A percentile compares a stretch with the other conserved stretches of the same genome.
Conservation (phyloP, 2,888 invertebrate species). For the Phaedon cochleariae region DNA sequence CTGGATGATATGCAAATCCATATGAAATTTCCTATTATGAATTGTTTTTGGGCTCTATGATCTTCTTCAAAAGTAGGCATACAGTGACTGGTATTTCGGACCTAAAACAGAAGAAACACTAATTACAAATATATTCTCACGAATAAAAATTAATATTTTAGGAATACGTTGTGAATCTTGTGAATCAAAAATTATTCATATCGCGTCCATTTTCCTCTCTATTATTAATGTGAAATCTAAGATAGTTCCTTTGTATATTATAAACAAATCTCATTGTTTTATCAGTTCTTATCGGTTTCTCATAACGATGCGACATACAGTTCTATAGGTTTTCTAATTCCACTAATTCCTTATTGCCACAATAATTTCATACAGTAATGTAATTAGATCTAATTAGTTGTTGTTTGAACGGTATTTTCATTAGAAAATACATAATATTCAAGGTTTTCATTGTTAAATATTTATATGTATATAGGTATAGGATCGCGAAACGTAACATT, state of each 20-base stretch:
- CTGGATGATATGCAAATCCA: too few species aligned
- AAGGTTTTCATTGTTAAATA: not conserved
- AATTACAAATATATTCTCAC: not conserved
- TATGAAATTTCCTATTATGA: too few species aligned
- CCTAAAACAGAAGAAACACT: conserved; percentile 29
- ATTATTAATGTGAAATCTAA: too few species aligned
- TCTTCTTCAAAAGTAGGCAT: conserved; percentile 30
- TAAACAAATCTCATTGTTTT: too few species aligned
- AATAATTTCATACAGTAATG: not conserved
- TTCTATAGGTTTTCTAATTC: not conserved
- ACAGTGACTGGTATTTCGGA: conserved; percentile 29
- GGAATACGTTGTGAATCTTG: too few species aligned
- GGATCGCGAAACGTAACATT: not conserved
- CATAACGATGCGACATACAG: too few species aligned
- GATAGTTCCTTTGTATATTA: too few species aligned
- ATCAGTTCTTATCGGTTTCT: too few species aligned
- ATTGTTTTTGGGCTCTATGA: conserved; percentile 1
- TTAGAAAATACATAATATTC: not conserved
- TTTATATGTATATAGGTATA: not conserved
- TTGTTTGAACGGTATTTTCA: not conserved
- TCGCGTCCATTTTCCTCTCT: too few species aligned
- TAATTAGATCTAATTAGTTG: not conserved
- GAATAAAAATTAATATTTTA: not conserved
- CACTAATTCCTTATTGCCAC: not conserved
- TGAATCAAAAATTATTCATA: too few species aligned